A percentile compares a stretch with the other conserved stretches of the same genome.
Evolutionary conservation across 2,888 invertebrate genomes (phyloP).

Genomic region (Catocala sponsa): DNA sequence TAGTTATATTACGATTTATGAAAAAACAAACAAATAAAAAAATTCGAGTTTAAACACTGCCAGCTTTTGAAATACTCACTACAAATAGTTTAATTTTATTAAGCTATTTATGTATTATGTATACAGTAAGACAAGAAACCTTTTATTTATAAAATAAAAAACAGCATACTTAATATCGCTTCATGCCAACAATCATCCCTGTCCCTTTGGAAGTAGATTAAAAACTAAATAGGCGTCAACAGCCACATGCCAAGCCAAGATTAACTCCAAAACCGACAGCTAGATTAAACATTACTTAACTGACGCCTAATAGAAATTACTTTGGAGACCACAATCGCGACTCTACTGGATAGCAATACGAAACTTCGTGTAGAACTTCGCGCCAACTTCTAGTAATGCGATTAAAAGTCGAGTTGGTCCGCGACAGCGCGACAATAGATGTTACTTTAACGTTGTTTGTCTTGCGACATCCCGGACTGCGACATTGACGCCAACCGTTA

Average conservation of each 20-base stretch:
- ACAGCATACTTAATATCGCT: no score
- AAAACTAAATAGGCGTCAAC: not conserved
- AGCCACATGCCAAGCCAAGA: not conserved
- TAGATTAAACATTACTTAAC: constrained; percentile 44
- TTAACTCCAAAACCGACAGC: constrained; percentile 23
- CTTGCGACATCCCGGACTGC: constrained; percentile 44
- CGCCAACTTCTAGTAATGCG: constrained; percentile 66
- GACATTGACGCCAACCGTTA: constrained; percentile 43
- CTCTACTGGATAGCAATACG: constrained; percentile 44
- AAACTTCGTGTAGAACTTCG: constrained; percentile 58
- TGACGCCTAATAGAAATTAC: constrained; percentile 48
- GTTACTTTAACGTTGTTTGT: constrained; percentile 73
- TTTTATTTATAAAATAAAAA: no score
- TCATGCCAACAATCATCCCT: no score
- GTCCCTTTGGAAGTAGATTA: no score
- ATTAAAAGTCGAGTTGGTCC: constrained; percentile 69
- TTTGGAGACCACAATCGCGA: constrained; percentile 43
- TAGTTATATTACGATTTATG: no score
- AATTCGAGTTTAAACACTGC: no score
- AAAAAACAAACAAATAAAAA: no score
- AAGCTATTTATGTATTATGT: no score
- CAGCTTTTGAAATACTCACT: no score
- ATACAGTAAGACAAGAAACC: no score
- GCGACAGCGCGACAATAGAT: constrained; percentile 66
- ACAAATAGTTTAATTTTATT: no score